A percentile compares a stretch with the other conserved stretches of the same genome.
These are phyloP conservation scores for Tyrannus savana DNA, from an alignment of 2,113 vertebrate species.

Conservation along the genomic window DNA sequence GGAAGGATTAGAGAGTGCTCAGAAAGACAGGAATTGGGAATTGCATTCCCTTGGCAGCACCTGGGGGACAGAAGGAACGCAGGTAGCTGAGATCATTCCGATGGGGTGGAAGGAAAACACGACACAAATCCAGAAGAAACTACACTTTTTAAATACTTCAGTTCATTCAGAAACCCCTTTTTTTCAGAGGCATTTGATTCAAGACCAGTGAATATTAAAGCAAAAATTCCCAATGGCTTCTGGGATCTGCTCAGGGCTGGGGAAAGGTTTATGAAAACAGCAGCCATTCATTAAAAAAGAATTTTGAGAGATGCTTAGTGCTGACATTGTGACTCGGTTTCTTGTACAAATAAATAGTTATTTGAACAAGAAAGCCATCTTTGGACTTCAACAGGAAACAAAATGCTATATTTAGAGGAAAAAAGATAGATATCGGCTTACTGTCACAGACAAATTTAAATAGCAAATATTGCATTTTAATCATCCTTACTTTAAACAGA, in stretches of 20 bases:
- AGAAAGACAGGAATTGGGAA: not conserved
- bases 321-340: not conserved
- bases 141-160: not conserved
- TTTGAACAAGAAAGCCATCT: not conserved
- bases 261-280: not conserved
- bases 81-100: not conserved
- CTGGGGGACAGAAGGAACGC: not conserved
- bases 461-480: constrained; percentile 19
- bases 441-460: not conserved
- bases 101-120: not conserved
- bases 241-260: not conserved
- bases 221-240: not conserved
- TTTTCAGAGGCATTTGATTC: not conserved
- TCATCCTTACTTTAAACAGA: not conserved
- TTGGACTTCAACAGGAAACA: not conserved
- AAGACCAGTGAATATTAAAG: not conserved
- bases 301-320: not conserved
- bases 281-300: not conserved
- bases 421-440: not conserved
- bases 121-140: not conserved
- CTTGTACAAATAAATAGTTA: not conserved
- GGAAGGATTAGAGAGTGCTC: not conserved
- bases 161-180: accelerated
- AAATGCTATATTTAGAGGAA: not conserved
- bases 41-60: not conserved